A percentile compares a stretch with the other conserved stretches of the same genome.
Evolutionary conservation across 1,140 invertebrate genomes (phyloP).

Genomic region (Drosophila tsacasi): DNA sequence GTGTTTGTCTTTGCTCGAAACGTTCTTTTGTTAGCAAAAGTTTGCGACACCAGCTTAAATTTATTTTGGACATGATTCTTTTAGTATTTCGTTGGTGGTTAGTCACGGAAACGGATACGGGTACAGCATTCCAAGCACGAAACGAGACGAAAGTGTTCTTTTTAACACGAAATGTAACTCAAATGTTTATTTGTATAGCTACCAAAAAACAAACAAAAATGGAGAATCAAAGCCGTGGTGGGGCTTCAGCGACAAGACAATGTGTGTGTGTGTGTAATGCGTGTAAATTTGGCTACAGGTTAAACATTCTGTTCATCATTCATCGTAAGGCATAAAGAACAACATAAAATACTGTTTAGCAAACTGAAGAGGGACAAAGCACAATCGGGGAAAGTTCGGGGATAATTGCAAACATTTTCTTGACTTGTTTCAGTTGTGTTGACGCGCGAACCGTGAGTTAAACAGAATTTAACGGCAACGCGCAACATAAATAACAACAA

Average conservation of each 20-base stretch:
- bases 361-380: slow-evolving; percentile 57
- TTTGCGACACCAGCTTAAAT: slow-evolving; percentile 48
- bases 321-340: slow-evolving; percentile 48
- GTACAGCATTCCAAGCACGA: slow-evolving; percentile 43
- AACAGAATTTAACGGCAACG: slow-evolving; percentile 68
- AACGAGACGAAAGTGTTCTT: slow-evolving; percentile 39
- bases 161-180: slow-evolving; percentile 59
- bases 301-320: slow-evolving; percentile 52
- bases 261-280: slow-evolving; percentile 14
- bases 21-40: slow-evolving; percentile 24
- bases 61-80: slow-evolving; percentile 29
- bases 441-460: slow-evolving; percentile 37
- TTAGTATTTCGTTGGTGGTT: slow-evolving; percentile 29
- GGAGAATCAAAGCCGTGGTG: slow-evolving; percentile 6
- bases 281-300: slow-evolving; percentile 54
- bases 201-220: slow-evolving; percentile 56
- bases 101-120: slow-evolving; percentile 52
- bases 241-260: slow-evolving; percentile 32
- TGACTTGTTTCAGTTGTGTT: slow-evolving; percentile 36
- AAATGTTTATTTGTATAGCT: slow-evolving; percentile 74
- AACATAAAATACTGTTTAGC: slow-evolving; percentile 73
- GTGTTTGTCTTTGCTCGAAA: slow-evolving; percentile 41
- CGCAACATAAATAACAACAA: slow-evolving; percentile 83
- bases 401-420: slow-evolving; percentile 37
- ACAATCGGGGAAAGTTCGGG: slow-evolving; percentile 3